Evolutionary conservation across 92 coral and sea anemone species (phyloP).

Genomic region (Actinernus sp.): DNA sequence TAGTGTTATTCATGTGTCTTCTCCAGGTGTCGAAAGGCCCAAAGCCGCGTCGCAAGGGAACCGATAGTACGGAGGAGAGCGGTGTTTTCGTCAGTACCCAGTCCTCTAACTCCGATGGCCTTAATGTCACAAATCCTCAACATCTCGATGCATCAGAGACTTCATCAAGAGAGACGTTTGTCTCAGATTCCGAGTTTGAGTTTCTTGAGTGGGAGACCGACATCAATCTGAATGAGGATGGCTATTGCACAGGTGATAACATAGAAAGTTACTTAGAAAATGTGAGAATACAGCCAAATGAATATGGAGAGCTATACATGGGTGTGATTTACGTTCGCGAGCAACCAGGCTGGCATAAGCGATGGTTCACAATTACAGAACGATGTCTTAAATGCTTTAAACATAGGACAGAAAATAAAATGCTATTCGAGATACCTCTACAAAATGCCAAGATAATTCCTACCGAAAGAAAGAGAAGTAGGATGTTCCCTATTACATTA

Average conservation of each 20-base stretch:
- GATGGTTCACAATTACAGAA: slow-evolving; percentile 76
- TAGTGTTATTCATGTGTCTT: neutral
- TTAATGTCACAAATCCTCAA: slow-evolving; percentile 23
- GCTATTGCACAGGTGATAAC: slow-evolving; percentile 86
- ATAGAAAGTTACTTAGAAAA: slow-evolving; percentile 59
- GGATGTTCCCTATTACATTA: slow-evolving; percentile 80
- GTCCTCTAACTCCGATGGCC: slow-evolving; percentile 48
- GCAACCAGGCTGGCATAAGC: slow-evolving; percentile 90
- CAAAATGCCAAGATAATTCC: slow-evolving; percentile 73
- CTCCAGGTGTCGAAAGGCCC: slow-evolving; percentile 6
- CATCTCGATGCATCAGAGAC: slow-evolving; percentile 37
- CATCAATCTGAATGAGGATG: slow-evolving; percentile 67
- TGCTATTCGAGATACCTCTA: slow-evolving; percentile 86
- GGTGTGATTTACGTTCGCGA: slow-evolving; percentile 81
- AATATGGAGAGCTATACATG: slow-evolving; percentile 69
- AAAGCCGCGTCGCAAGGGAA: slow-evolving; percentile 43
- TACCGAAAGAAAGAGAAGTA: slow-evolving; percentile 76
- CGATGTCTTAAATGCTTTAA: slow-evolving; percentile 78
- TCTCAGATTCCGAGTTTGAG: slow-evolving; percentile 73
- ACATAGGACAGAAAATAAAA: slow-evolving; percentile 75
- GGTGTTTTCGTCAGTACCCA: slow-evolving; percentile 60
- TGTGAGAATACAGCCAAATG: slow-evolving; percentile 71
- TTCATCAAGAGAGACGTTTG: slow-evolving; percentile 67
- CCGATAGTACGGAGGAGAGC: slow-evolving; percentile 77
- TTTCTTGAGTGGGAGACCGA: slow-evolving; percentile 72